These are phyloP conservation scores for Amphiduros pacificus DNA, from an alignment of 2,888 invertebrate genomes.

Conservation along the genomic window DNA sequence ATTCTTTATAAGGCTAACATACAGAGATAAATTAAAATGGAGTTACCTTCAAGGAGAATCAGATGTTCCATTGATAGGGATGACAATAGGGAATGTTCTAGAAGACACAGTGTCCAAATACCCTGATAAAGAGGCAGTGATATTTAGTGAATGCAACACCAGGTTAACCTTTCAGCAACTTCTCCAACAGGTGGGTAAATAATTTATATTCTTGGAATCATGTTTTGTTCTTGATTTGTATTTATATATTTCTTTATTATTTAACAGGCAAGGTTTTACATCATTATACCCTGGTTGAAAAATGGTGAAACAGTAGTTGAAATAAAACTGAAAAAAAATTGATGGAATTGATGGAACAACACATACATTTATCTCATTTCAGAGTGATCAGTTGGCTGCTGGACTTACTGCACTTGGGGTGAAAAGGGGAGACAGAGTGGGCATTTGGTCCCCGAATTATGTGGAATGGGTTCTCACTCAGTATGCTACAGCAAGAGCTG, in stretches of 20 bases:
- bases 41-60: constrained; percentile 50
- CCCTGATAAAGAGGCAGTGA: constrained; percentile 49
- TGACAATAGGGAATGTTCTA: constrained; percentile 51
- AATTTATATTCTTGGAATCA: no score
- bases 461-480: constrained; percentile 76
- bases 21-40: no score
- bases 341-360: no score
- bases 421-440: constrained; percentile 73
- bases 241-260: no score
- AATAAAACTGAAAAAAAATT: no score
- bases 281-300: no score
- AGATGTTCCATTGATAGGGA: constrained; percentile 41
- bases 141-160: constrained; percentile 39
- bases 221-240: no score
- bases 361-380: no score
- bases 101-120: constrained; percentile 40
- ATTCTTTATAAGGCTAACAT: no score
- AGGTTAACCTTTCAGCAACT: constrained; percentile 47
- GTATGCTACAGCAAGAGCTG: constrained; percentile 73
- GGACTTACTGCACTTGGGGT: constrained; percentile 74
- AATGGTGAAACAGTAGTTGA: no score
- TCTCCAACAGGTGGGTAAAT: constrained; percentile 46
- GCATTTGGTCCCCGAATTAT: constrained; percentile 79
- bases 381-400: constrained; percentile 74
- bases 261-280: no score